Base-by-base conservation (phyloP, 2,113 vertebrate genomes). In the Pandion haliaetus region DNA sequence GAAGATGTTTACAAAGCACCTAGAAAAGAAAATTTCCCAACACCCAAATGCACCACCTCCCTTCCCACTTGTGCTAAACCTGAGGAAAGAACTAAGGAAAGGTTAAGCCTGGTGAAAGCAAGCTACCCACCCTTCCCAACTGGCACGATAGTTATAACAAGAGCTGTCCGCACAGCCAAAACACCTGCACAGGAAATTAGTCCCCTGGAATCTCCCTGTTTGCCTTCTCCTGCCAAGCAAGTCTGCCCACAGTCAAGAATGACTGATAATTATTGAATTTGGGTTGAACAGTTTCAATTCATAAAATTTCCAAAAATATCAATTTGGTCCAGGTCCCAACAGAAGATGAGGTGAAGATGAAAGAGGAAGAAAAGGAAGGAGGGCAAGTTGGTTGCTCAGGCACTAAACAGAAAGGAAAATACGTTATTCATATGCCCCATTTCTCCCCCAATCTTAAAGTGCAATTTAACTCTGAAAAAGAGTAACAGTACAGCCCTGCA, bases 111-210 rank as follows among this genome's bases (percentile, higher is more conserved):
- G 38, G 58, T 62, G 23, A 31, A 59, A 52, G 55, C 8, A 95
- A 74, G 21, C 17, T 63, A 80, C 25, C 40, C 28, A 72, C 31
- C 23, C 40, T 93, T 82, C 69, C 47, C 38, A 74, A n/a, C 29
- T 45, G 34, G 55, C 13, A 5, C 1, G 0, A 57, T 0, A 10
- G 32, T 52, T 91, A 14, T 3, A 95, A 87, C 66, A 90, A 87
- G 86, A 95, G 54, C 71, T 67, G 45, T 69, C 63, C 2, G 1
- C 38, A 45, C 34, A 78, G 90, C 28, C 91, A 83, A 82, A 85
- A 80, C 91, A 95, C 87, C 91, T 94, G 94, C 87, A 95, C 50
- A 95, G 74, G 86, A 97, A 91, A 94, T 90, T 32, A 91, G 65
- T 31, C 36, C 47, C 54, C 40, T 88, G 83, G 31, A 97, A 84